Conservation (phyloP, 1,140 invertebrate species). For the Chionoecetes opilio region DNA sequence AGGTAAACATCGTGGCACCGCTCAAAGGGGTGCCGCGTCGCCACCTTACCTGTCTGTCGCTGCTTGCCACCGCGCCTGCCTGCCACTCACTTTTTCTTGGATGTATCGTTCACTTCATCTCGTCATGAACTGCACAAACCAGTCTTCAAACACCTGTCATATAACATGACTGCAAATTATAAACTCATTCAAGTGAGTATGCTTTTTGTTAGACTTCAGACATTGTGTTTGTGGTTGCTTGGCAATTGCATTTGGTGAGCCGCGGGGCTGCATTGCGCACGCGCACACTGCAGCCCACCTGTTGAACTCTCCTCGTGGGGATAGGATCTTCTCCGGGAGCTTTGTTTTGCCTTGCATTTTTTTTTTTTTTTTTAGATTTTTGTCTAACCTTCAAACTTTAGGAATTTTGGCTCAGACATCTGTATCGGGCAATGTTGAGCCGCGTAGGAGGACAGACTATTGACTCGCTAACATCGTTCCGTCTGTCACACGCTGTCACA, state of each 20-base stretch:
- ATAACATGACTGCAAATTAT: background rate
- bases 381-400: too few relatives aligned
- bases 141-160: background rate
- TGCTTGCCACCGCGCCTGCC: background rate
- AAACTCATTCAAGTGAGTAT: background rate
- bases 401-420: background rate
- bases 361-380: conserved; percentile 12
- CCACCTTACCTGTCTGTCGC: conserved; percentile 5
- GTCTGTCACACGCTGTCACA: conserved; percentile 1
- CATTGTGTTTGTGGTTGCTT: conserved; percentile 2
- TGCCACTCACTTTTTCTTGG: background rate
- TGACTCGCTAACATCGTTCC: background rate
- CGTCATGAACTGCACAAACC: background rate
- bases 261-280: conserved; percentile 73
- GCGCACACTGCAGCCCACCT: conserved; percentile 76
- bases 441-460: background rate
- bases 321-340: background rate
- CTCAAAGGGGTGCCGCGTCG: background rate
- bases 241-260: conserved; percentile 36
- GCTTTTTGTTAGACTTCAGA: background rate
- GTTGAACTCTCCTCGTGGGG: conserved; percentile 73
- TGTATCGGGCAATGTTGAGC: background rate
- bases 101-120: background rate
- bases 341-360: background rate
- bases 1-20: conserved; percentile 55